Conservation (phyloP, 2,888 invertebrate species). For the Nemotelus pantherinus region DNA sequence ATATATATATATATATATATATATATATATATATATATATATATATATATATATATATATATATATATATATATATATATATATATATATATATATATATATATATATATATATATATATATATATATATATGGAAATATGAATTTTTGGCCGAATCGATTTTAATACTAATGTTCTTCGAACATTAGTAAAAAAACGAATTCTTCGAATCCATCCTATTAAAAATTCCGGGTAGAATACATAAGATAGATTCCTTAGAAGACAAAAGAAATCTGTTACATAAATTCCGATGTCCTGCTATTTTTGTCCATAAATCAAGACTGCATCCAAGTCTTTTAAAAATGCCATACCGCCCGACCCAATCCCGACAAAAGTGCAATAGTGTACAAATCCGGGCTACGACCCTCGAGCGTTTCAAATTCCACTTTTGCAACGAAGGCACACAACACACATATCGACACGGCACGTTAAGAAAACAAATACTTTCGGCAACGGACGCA, state of each 20-base stretch:
- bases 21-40: no score
- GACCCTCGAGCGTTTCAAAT: slow-evolving; percentile 32
- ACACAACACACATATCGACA: not conserved
- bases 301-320: slow-evolving; percentile 46
- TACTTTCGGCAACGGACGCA: slow-evolving; percentile 8
- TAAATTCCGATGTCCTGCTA: slow-evolving; percentile 46
- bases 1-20: no score
- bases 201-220: slow-evolving; percentile 18
- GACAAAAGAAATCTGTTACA: slow-evolving; percentile 43
- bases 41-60: no score
- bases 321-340: not conserved
- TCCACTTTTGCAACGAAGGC: slow-evolving; percentile 27
- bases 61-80: no score
- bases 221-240: slow-evolving; percentile 6
- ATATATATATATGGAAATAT: no score
- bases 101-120: no score
- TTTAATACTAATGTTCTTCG: no score
- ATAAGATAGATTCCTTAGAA: slow-evolving; percentile 4
- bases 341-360: not conserved
- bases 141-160: no score
- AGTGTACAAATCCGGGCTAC: slow-evolving; percentile 18
- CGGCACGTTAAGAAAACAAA: not conserved
- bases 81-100: no score
- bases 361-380: not conserved
- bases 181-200: not conserved